Conservation (phyloP, 2,797 vertebrate genomes). For the Anableps anableps region DNA sequence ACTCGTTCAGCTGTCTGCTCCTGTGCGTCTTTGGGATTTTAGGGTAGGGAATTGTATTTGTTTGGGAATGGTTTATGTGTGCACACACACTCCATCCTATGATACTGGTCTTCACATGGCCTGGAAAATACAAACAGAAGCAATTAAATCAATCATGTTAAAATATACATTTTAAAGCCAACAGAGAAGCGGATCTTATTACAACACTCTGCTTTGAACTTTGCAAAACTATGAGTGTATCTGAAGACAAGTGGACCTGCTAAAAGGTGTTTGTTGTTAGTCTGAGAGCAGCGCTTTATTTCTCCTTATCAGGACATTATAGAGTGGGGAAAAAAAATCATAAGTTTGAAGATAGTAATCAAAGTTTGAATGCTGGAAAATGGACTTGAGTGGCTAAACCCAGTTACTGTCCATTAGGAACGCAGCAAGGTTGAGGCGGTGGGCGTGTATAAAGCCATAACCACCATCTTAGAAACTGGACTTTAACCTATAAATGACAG, state of each 20-base stretch:
- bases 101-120: conserved; percentile 70
- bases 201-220: background rate
- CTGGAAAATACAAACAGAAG: conserved; percentile 50
- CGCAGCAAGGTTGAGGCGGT: conserved; percentile 13
- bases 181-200: background rate
- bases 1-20: conserved; percentile 77
- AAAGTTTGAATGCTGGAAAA: conserved; percentile 48
- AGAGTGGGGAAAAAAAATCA: conserved; percentile 32
- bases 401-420: conserved; percentile 51
- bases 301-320: conserved; percentile 40
- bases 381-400: conserved; percentile 40
- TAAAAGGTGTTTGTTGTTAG: conserved; percentile 19
- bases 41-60: conserved; percentile 65
- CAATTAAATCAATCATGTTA: background rate
- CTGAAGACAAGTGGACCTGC: background rate
- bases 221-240: background rate
- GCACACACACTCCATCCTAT: conserved; percentile 21
- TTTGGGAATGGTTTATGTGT: conserved; percentile 48
- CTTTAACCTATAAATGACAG: conserved; percentile 16
- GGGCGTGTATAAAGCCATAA: conserved; percentile 27
- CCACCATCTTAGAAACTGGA: conserved; percentile 26
- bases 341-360: conserved; percentile 30
- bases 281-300: conserved; percentile 21
- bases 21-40: conserved; percentile 91
- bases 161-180: background rate